A percentile compares a stretch with the other conserved stretches of the same genome.
Conservation (phyloP, 2,888 invertebrate genomes). For the Orthosia incerta region DNA sequence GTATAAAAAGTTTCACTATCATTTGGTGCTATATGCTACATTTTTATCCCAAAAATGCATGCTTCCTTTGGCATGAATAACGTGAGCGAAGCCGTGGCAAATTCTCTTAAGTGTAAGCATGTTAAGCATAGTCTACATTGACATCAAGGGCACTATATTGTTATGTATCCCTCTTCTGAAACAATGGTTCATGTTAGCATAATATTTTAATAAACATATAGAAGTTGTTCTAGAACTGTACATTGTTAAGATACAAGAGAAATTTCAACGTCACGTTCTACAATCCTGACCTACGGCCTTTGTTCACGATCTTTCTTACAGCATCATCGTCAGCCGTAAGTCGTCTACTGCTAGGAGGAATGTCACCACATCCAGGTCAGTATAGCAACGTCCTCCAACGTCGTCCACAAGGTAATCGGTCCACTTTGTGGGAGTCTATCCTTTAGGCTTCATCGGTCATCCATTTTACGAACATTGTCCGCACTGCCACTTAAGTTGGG, state of each 20-base stretch:
- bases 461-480: too few species aligned
- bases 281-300: background rate
- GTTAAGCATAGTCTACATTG: background rate
- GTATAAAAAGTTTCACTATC: too few species aligned
- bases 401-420: background rate
- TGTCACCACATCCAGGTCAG: background rate
- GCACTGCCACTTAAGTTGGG: too few species aligned
- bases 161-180: background rate
- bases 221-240: background rate
- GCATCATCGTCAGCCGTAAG: too few species aligned
- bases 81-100: too few species aligned
- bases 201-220: constrained; percentile 8
- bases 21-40: too few species aligned
- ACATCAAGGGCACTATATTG: background rate
- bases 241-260: background rate
- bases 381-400: too few species aligned
- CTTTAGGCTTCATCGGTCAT: too few species aligned
- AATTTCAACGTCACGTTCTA: background rate
- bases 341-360: too few species aligned
- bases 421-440: too few species aligned
- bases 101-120: background rate
- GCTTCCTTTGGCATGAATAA: too few species aligned
- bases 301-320: background rate
- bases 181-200: background rate
- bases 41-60: too few species aligned